Evolutionary conservation across 2,888 invertebrate genomes (phyloP), one percentile per base, ranked within the genome.

Genomic region (Tipula lateralis): DNA sequence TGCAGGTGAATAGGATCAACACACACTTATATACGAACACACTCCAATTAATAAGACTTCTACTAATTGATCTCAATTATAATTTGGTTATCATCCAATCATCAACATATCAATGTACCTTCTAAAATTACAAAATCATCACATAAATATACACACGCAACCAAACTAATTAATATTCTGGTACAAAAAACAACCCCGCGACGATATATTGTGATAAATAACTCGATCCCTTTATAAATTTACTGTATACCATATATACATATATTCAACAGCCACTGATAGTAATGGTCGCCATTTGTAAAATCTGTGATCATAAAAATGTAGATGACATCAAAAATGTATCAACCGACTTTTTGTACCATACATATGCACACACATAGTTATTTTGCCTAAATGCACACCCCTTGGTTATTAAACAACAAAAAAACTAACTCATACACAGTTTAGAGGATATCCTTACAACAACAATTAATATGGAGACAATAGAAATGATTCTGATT

Each of bases 41-140:
- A 24, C 24, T 66, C 24, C 19, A 1, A 66, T 66, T 66, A 66
- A 66, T 66, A 66, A 66, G 66, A 24, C 24, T 66, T 66, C 66
- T 1, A 12, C 66, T 24, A 66, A 66, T 66, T 66, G 66, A 66
- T 66, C 24, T 66, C 66, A 66, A 66, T 66, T 66, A 66, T 24
- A 66, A 66, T 66, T 66, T 24, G 66, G 66, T 66, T 66, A 66
- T 66, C 66, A 66, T 66, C 9, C 66, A 66, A 66, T 66, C 19
- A 24, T 24, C 24, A 24, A 66, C 66, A 66, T 66, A 66, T 66
- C 66, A 66, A 24, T 66, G 66, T 66, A 9, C 12, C 66, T 24
- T 66, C 66, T 66, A 66, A 66, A 66, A 66, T 66, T 66, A 66
- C 66, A 66, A 66, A 66, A 66, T 66, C 66, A 66, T 66, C 66